Evolutionary conservation across 2,797 vertebrate species (phyloP), one percentile per base, ranked within the genome.

Genomic region (Thunnus albacares): DNA sequence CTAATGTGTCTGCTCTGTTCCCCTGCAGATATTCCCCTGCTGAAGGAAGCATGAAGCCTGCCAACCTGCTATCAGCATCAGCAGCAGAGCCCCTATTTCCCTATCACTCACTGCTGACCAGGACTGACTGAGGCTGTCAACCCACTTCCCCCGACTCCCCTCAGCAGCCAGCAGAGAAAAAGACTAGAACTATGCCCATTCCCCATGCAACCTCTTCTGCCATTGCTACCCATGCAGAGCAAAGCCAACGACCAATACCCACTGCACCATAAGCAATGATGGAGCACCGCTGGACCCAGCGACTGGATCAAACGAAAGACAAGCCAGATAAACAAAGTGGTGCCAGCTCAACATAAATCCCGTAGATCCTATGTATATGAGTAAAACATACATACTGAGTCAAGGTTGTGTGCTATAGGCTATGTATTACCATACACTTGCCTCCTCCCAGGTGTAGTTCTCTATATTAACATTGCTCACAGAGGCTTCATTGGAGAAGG

Each of bases 31-130:
- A 98, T 99, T 91, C 98, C 98, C 30, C 95, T 99, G 92, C 66
- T 99, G 94, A 99, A 99, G 94, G 98, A 99, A 97, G 97, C 98
- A 91, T 99, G 97, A 99, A 95, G 83, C 87, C 92, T 91, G 83
- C 92, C 91, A 78, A 78, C 77, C 90, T 83, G 76, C 92, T 90
- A 59, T 87, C 82, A 80, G 80, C 81, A 64, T 80, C 89, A 84
- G 78, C 87, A 76, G 80, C 77, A 73, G 71, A 88, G 33, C 75
- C 71, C 79, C 69, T 60, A 20, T 76, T 65, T 77, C 82, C 82
- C 74, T 55, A 52, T 90, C 79, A 86, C 67, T 84, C 77, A 71
- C 85, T 87, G 92, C 91, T 92, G 91, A 92, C 88, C 85, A 84
- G 93, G 88, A 93, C 92, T 86, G 90, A 93, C 92, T 91, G 87